phyloP scores from a whole-genome alignment of 2,888 invertebrate genomes.

The Venustoraphidia nigricollis region DNA sequence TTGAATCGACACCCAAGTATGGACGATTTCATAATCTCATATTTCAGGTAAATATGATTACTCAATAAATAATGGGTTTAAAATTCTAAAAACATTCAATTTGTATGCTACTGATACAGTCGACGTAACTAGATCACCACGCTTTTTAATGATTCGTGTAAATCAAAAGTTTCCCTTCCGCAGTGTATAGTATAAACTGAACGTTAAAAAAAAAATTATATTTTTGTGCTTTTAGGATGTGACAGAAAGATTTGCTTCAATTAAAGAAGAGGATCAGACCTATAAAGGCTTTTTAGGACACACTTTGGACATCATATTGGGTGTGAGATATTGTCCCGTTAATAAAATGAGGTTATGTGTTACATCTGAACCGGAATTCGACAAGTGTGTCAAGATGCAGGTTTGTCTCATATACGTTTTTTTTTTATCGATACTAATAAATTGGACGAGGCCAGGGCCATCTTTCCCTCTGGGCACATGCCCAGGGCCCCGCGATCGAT shows the following conservation, averaged over 20 bases:
- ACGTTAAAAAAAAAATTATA: too few relatives aligned
- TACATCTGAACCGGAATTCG: conserved; percentile 77
- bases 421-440: neutral
- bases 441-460: neutral
- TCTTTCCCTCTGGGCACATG: too few relatives aligned
- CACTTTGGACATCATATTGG: conserved; percentile 52
- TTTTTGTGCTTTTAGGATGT: conserved; percentile 42
- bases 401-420: conserved; percentile 31
- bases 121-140: too few relatives aligned
- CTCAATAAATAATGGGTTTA: too few relatives aligned
- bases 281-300: conserved; percentile 57
- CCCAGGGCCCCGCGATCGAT: too few relatives aligned
- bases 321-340: conserved; percentile 70
- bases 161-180: too few relatives aligned
- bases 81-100: too few relatives aligned
- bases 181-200: too few relatives aligned
- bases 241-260: conserved; percentile 43
- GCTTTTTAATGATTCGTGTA: neutral
- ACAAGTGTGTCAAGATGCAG: conserved; percentile 84
- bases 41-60: conserved; percentile 45
- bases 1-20: conserved; percentile 53
- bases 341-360: conserved; percentile 76
- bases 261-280: conserved; percentile 60
- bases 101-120: too few relatives aligned
- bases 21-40: conserved; percentile 57